Percentiles rank a stretch among this genome's conserved stretches.
These are phyloP conservation scores for Mastacembelus armatus DNA, from an alignment of 2,797 vertebrate species.

Conservation along the genomic window DNA sequence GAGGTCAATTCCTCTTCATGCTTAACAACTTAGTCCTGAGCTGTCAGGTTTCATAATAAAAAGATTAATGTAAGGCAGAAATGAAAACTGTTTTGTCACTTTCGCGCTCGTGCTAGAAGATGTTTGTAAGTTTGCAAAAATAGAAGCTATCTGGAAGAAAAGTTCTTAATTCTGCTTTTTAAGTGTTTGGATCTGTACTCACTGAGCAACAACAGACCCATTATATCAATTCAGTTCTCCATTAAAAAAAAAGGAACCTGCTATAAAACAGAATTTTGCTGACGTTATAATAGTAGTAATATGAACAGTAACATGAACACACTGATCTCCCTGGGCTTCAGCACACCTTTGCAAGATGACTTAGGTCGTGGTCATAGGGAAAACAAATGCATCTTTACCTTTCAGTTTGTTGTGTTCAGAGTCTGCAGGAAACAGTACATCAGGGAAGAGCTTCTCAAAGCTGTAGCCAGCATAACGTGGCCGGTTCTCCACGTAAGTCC, in stretches of 20 bases:
- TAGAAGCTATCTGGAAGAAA: not conserved
- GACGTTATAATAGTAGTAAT: too few species aligned
- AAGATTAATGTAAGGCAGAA: constrained; percentile 32
- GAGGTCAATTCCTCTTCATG: constrained; percentile 45
- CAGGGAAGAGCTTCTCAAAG: constrained; percentile 98
- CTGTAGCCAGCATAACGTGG: constrained; percentile 97
- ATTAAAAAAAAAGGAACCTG: not conserved
- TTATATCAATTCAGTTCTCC: too few species aligned
- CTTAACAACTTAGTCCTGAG: constrained; percentile 51
- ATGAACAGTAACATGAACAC: not conserved
- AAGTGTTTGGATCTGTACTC: not conserved
- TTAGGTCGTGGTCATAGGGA: not conserved
- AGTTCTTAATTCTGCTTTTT: not conserved
- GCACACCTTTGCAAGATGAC: not conserved
- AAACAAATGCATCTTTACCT: constrained; percentile 79
- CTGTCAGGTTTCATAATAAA: constrained; percentile 39
- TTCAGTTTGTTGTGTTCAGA: constrained; percentile 98
- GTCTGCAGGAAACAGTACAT: constrained; percentile 97
- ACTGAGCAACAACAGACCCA: not conserved
- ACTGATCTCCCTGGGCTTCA: not conserved
- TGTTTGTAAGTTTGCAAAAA: constrained; percentile 10
- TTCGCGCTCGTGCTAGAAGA: constrained; percentile 26
- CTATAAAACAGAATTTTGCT: constrained; percentile 35
- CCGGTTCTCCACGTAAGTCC: constrained; percentile 98
- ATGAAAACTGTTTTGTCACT: constrained; percentile 34